These are phyloP conservation scores for Aplodontia rufa DNA, from an alignment of 2,113 vertebrate species.

Conservation along the genomic window DNA sequence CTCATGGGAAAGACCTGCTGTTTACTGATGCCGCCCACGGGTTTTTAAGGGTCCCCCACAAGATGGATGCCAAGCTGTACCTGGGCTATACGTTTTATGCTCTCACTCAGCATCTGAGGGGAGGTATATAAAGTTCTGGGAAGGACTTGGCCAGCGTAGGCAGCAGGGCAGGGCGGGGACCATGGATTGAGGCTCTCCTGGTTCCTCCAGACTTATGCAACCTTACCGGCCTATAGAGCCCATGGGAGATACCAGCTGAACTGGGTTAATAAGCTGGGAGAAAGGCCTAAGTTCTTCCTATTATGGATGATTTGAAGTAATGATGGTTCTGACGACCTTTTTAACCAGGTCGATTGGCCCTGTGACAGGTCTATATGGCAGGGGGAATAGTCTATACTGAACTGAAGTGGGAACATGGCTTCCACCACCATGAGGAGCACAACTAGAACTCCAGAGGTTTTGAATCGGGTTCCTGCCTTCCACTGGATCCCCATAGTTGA, in stretches of 20 bases:
- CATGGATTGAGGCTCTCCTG: background rate
- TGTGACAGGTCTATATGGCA: background rate
- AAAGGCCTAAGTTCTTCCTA: background rate
- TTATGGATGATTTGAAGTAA: background rate
- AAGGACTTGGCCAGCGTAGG: background rate
- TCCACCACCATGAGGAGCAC: background rate
- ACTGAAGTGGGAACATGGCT: background rate
- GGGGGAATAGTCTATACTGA: background rate
- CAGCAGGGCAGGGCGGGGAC: background rate
- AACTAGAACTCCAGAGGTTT: background rate
- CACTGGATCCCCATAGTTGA: background rate
- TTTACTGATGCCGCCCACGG: conserved; percentile 88
- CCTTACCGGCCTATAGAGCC: background rate
- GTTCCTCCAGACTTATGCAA: background rate
- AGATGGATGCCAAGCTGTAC: conserved; percentile 88
- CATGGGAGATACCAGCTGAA: background rate
- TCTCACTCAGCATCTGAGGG: conserved; percentile 80
- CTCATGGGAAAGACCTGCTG: conserved; percentile 87
- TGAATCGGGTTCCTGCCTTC: background rate
- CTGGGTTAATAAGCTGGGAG: background rate
- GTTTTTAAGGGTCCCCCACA: conserved; percentile 84
- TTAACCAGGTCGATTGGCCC: background rate
- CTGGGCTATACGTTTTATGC: conserved; percentile 84
- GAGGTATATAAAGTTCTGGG: conserved; percentile 81
- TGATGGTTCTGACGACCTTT: background rate